These are phyloP conservation scores for Enteromius paludinosus DNA, from an alignment of 2,797 vertebrate species.

Conservation along the genomic window DNA sequence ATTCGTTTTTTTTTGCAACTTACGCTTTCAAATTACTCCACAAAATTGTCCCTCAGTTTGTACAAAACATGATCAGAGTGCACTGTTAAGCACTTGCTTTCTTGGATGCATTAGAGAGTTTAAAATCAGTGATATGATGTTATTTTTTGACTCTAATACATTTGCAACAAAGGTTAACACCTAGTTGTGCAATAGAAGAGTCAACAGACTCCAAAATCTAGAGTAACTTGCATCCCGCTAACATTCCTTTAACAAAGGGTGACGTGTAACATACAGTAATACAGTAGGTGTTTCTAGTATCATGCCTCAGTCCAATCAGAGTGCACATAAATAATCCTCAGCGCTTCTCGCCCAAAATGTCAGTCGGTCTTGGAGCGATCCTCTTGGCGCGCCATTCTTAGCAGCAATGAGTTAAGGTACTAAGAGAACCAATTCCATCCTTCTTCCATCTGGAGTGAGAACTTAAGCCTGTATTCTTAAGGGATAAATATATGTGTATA, in stretches of 20 bases:
- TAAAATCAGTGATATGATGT: slow-evolving; percentile 1
- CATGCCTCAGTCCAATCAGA: slow-evolving; percentile 44
- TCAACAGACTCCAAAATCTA: background rate
- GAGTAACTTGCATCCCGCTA: background rate
- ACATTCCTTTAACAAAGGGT: slow-evolving; percentile 26
- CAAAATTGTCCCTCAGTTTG: background rate
- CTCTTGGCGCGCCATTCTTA: background rate
- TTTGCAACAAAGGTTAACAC: background rate
- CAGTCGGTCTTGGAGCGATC: slow-evolving; percentile 7
- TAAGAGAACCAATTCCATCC: slow-evolving; percentile 17
- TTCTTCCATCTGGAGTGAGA: slow-evolving; percentile 16
- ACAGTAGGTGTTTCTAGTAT: slow-evolving; percentile 1
- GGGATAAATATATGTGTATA: slow-evolving; percentile 14
- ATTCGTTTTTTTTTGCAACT: slow-evolving; percentile 6
- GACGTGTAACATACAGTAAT: slow-evolving; percentile 27
- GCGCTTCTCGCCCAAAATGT: background rate
- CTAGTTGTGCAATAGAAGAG: background rate
- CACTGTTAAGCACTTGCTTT: background rate
- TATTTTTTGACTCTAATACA: background rate
- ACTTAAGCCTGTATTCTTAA: slow-evolving; percentile 21
- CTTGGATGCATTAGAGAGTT: background rate
- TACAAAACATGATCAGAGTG: background rate
- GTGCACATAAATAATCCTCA: slow-evolving; percentile 6
- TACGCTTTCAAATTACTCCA: background rate
- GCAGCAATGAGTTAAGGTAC: slow-evolving; percentile 48